phyloP scores from a whole-genome alignment of 2,888 invertebrate species.

The Erebia aethiops region DNA sequence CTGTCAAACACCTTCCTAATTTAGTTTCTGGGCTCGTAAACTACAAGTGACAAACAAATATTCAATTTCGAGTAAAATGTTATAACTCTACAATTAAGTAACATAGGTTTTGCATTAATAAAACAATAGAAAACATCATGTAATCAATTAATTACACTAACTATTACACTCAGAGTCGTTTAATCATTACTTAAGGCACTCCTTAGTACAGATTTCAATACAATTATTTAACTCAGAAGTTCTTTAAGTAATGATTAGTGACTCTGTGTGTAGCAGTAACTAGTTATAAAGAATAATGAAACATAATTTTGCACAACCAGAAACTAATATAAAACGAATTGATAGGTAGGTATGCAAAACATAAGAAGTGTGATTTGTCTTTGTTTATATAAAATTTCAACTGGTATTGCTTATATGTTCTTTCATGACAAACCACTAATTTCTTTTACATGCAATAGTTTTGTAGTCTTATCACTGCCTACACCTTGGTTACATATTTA shows the following conservation, averaged over 20 bases:
- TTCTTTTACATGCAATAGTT: background rate
- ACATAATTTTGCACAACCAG: conserved; percentile 11
- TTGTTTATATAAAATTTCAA: background rate
- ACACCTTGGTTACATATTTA: no score
- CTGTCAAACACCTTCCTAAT: background rate
- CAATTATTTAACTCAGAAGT: no score
- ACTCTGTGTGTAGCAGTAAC: no score
- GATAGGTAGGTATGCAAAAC: background rate
- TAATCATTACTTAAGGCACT: no score
- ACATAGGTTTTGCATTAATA: conserved; percentile 52
- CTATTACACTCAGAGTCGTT: background rate
- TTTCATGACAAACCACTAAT: background rate
- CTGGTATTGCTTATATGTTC: background rate
- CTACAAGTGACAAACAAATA: conserved; percentile 22
- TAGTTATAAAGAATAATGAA: conserved; percentile 1
- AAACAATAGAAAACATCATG: conserved; percentile 42
- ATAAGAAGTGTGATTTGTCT: conserved; percentile 16
- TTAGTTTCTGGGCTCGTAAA: background rate
- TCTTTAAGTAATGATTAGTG: no score
- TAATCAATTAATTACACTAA: conserved; percentile 26
- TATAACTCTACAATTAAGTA: conserved; percentile 63
- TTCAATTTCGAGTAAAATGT: conserved; percentile 21
- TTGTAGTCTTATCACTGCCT: no score
- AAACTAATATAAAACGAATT: background rate
- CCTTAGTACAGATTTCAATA: no score